Percentiles rank a stretch among this genome's conserved stretches.
phyloP scores from a whole-genome alignment of 2,888 invertebrate species.

The Ommatoiulus sabulosus region DNA sequence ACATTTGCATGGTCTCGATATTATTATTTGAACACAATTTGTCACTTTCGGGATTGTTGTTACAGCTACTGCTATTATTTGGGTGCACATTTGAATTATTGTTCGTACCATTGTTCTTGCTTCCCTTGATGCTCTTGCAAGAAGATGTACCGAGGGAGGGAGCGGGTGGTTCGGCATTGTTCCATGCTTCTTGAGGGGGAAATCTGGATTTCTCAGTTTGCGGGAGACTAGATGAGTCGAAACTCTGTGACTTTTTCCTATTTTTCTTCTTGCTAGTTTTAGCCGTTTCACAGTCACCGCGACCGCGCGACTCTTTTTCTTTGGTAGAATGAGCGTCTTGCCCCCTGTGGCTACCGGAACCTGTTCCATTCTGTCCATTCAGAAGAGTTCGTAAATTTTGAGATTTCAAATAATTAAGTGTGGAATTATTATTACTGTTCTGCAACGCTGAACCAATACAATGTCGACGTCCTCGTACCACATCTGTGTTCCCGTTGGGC shows the following conservation, averaged over 20 bases:
- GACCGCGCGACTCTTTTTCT: conserved; percentile 29
- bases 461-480: background rate
- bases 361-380: background rate
- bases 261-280: conserved; percentile 47
- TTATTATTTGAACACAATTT: conserved; percentile 38
- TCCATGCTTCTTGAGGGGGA: background rate
- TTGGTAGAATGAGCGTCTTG: conserved; percentile 25
- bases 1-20: background rate
- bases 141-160: background rate
- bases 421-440: background rate
- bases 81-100: conserved; percentile 23
- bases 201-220: background rate
- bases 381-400: conserved; percentile 52
- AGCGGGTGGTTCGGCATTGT: no score
- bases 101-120: conserved; percentile 10
- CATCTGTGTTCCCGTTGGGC: background rate
- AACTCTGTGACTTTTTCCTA: conserved; percentile 50
- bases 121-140: conserved; percentile 21
- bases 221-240: conserved; percentile 13
- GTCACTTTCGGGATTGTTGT: conserved; percentile 30
- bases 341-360: background rate
- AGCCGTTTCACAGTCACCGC: background rate
- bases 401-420: conserved; percentile 46
- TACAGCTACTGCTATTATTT: conserved; percentile 22
- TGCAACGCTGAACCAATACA: background rate